Conservation (phyloP, 1,140 invertebrate species). For the Lucilia sericata region DNA sequence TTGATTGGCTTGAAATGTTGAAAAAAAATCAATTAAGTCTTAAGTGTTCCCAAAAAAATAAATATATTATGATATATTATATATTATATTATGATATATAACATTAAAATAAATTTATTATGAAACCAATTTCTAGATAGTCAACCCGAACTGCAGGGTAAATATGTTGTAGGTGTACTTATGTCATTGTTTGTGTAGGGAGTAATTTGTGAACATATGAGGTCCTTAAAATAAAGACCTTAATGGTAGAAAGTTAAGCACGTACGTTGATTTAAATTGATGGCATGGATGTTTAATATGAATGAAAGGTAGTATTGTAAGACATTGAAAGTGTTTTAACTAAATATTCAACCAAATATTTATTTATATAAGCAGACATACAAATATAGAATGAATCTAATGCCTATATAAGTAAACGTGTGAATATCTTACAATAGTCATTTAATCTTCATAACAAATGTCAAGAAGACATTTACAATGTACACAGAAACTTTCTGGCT, state of each 20-base stretch:
- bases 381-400: neutral
- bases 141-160: no score
- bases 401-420: neutral
- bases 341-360: neutral
- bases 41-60: no score
- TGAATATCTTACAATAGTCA: neutral
- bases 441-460: neutral
- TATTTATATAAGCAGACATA: no score
- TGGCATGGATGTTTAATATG: slow-evolving; percentile 4
- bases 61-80: no score
- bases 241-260: neutral
- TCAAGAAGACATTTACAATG: neutral
- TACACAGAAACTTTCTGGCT: no score
- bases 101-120: no score
- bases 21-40: no score
- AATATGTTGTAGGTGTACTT: no score
- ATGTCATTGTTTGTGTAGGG: neutral
- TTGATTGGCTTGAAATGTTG: no score
- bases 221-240: slow-evolving; percentile 16
- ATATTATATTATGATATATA: no score
- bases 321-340: neutral
- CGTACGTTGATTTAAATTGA: slow-evolving; percentile 16
- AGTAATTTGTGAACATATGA: slow-evolving; percentile 12
- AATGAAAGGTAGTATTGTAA: neutral
- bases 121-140: no score